Base-by-base conservation (phyloP, 2,113 vertebrate species). In the Actenoides lindsayi region DNA sequence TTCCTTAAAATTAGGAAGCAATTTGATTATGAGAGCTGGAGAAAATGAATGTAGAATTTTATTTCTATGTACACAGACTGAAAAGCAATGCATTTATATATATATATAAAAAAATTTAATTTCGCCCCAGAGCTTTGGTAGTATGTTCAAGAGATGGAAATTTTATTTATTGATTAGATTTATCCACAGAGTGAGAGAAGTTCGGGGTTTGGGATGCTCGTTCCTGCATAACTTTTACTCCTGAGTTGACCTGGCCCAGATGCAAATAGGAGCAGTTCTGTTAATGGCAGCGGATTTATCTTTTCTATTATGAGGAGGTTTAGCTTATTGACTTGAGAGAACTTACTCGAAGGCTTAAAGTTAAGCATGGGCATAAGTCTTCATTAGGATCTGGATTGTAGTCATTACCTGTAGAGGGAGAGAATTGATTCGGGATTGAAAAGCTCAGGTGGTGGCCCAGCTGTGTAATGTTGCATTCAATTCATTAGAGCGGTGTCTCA, bases 321-420 rank as follows among this genome's bases (percentile, higher is more conserved):
- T 87, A 96, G 57, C 80, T 54, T 87, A 48, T 91, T 93, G 92
- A 57, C 69, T 95, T 92, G 31, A 50, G 69, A 79, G 57, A 87
- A 89, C 70, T 92, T 97, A 87, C 48, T 92, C 5, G 1, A 53
- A 73, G 14, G 44, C 80, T 94, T 91, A 73, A 84, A 96, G 74
- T 87, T 89, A 87, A 87, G 77, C 89, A 7, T 35, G 50, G 30
- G 62, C 50, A 57, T 95, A 87, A 73, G 73, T 95, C 69, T 96
- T 95, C 78, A 73, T 93, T 92, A 96, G 69, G 64, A 41, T 79
- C n/a, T 73, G 77, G 44, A 33, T 20, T 46, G 69, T 35, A 30
- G 90, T 84, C 74, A 42, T 93, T 91, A 79, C 65, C 81, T 92
- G 77, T 16, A 53, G 83, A 65, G 65, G 25, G 42, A 48, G 54